A percentile compares a stretch with the other conserved stretches of the same genome.
These are phyloP conservation scores for Morpho achilles DNA, from an alignment of 2,888 invertebrate species.

Conservation along the genomic window DNA sequence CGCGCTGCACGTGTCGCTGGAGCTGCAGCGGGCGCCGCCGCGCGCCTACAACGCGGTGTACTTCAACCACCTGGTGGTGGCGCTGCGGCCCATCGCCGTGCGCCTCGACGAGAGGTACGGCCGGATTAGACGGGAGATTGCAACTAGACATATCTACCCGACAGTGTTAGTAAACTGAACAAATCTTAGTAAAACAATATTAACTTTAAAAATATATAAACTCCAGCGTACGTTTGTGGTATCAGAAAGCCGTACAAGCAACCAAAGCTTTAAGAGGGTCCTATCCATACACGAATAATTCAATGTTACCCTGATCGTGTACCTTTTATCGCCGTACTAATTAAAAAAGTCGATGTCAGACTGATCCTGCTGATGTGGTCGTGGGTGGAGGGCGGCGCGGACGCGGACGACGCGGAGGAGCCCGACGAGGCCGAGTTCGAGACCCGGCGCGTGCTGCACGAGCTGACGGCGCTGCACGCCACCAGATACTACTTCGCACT, in stretches of 20 bases:
- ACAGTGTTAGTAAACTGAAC: no score
- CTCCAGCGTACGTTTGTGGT: no score
- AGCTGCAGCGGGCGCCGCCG: constrained; percentile 84
- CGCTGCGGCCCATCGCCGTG: constrained; percentile 89
- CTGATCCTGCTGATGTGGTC: constrained; percentile 64
- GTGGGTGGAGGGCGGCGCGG: constrained; percentile 61
- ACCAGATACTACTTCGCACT: constrained; percentile 93
- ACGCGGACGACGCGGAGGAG: constrained; percentile 78
- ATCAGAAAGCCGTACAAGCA: no score
- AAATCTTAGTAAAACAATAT: no score
- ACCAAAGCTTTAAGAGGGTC: no score
- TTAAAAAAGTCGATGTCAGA: constrained; percentile 55
- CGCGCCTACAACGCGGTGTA: constrained; percentile 90
- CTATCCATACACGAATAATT: no score
- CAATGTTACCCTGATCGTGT: no score
- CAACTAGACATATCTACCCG: constrained; percentile 37
- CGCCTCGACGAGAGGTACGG: constrained; percentile 88
- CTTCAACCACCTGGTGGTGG: constrained; percentile 90
- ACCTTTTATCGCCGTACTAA: no score
- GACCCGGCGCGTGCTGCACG: constrained; percentile 87
- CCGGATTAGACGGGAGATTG: no score
- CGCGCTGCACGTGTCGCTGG: constrained; percentile 88
- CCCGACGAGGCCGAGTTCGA: constrained; percentile 90
- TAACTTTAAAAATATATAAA: no score
- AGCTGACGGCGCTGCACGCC: constrained; percentile 88